phyloP scores from a whole-genome alignment of 2,888 invertebrate genomes.

The Elaeidobius kamerunicus region DNA sequence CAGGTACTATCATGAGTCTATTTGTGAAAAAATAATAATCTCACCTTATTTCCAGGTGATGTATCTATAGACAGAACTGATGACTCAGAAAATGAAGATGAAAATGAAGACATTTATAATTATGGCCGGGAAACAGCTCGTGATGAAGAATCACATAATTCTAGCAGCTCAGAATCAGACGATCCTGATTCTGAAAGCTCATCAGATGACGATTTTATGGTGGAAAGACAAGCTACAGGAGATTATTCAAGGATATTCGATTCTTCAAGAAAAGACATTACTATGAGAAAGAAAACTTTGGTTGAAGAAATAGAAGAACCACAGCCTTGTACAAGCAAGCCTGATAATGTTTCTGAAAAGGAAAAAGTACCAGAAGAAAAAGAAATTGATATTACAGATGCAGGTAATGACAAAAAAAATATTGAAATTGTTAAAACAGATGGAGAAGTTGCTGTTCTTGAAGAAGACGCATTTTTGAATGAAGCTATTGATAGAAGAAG shows the following conservation, averaged over 20 bases:
- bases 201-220: constrained; percentile 39
- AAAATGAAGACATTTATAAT: constrained; percentile 17
- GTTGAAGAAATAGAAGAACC: constrained; percentile 32
- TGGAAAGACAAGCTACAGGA: constrained; percentile 37
- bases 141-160: neutral
- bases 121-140: constrained; percentile 7
- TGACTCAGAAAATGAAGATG: constrained; percentile 11
- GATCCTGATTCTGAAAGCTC: constrained; percentile 13
- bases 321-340: constrained; percentile 24
- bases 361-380: constrained; percentile 11
- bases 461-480: too few species aligned
- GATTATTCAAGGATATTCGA: constrained; percentile 45
- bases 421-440: neutral
- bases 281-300: constrained; percentile 22
- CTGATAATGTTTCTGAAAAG: neutral
- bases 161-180: constrained; percentile 1
- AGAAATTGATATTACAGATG: constrained; percentile 2
- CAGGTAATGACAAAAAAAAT: neutral
- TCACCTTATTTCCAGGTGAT: too few species aligned
- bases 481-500: too few species aligned
- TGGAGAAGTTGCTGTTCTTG: too few species aligned
- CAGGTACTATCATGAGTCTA: too few species aligned
- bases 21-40: too few species aligned
- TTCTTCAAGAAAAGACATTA: constrained; percentile 32
- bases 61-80: too few species aligned